Base-by-base conservation (phyloP, 2,797 vertebrate species). In the Picus viridis region DNA sequence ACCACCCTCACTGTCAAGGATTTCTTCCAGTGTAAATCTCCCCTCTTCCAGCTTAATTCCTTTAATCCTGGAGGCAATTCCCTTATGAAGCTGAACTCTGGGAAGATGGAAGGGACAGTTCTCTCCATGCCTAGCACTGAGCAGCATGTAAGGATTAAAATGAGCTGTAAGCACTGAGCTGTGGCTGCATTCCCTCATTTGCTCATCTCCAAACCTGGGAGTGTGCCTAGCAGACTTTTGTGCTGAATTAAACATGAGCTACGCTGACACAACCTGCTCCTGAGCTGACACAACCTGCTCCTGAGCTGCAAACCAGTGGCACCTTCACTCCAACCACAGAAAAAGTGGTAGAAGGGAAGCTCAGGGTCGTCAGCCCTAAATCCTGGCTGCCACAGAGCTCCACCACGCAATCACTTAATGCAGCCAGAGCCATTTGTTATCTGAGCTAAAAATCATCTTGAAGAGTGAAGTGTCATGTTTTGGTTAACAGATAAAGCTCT, bases 381-480 rank as follows among this genome's bases (percentile, higher is more conserved):
- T 81, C 45, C 54, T 15, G 23, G 6, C 83, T 72, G 89, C 75
- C 34, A 29, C 10, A 2, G 36, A 81, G 45, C 36, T 41, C 7
- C 81, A 27, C 4, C 70, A 64, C 59, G 32, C 77, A 94, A 88
- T 92, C 92, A 67, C 86, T 85, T 89, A 83, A 93, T 71, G 79
- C 3, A 83, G 72, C 85, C 16, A 43, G 32, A 93, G 88, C 82
- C n/a, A 83, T 92, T 93, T 71, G 82, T 92, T 91, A 80, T 56
- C 82, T 16, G 20, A 81, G 88, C 87, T 91, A 88, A 94, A 93
- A 78, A 82, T 49, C 87, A 77, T 83, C 89, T 67, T 41, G 57
- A 88, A 67, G 88, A 93, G 94, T 59, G 84, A 86, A 92, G 76
- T 45, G 87, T 53, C 56, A 67, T 73, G 93, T 65, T 96, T 72